Percentiles rank a stretch among this genome's conserved stretches.
Conservation (phyloP, 2,113 vertebrate genomes). For the Scomber japonicus region DNA sequence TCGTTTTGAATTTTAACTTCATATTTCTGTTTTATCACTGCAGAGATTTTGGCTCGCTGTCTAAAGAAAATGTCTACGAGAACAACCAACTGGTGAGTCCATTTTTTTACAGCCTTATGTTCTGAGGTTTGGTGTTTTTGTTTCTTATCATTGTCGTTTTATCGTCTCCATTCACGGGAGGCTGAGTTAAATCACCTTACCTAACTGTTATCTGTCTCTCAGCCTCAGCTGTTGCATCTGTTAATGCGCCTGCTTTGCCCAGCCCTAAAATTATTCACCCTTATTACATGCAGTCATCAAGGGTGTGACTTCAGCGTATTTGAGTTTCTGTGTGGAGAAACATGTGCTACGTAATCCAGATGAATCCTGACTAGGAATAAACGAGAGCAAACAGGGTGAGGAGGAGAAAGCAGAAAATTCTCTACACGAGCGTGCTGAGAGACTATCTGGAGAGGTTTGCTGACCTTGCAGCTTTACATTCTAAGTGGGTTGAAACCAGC, state of each 20-base stretch:
- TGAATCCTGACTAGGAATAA: constrained; percentile 25
- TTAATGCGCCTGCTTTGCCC: background rate
- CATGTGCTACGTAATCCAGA: constrained; percentile 22
- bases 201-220: background rate
- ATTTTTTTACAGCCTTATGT: background rate
- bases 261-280: background rate
- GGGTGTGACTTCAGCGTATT: constrained; percentile 24
- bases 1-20: background rate
- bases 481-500: constrained; percentile 19
- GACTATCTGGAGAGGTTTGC: constrained; percentile 24
- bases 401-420: background rate
- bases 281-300: constrained; percentile 6
- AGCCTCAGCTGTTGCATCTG: background rate
- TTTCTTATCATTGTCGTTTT: background rate
- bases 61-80: constrained; percentile 95
- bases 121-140: background rate
- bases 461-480: constrained; percentile 24
- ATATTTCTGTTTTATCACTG: constrained; percentile 72
- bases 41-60: constrained; percentile 95
- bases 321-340: constrained; percentile 20
- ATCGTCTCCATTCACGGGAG: no score
- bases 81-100: constrained; percentile 97
- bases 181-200: background rate
- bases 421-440: constrained; percentile 20
- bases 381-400: constrained; percentile 2